Conservation (phyloP, 2,888 invertebrate species). For the Himalopsyche anomala region DNA sequence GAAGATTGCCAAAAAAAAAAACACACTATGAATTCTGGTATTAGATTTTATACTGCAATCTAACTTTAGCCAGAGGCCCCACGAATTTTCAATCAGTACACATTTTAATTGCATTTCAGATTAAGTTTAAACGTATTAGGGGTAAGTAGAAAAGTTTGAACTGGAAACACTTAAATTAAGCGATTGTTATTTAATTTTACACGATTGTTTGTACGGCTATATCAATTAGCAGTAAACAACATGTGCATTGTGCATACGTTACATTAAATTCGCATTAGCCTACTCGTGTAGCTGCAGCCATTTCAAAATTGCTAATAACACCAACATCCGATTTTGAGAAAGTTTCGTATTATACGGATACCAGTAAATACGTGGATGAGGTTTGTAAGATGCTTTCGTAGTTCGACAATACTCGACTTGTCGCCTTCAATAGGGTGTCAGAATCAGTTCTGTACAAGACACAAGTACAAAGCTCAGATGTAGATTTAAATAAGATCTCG, state of each 20-base stretch:
- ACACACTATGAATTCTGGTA: too few species aligned
- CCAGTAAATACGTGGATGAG: not conserved
- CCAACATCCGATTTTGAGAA: slow-evolving; percentile 28
- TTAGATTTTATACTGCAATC: too few species aligned
- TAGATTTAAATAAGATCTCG: too few species aligned
- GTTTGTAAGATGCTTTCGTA: not conserved
- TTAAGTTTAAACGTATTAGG: not conserved
- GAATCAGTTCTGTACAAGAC: too few species aligned
- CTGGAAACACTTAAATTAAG: not conserved
- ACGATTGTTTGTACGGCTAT: slow-evolving; percentile 11
- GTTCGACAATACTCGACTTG: not conserved
- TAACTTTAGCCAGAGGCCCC: not conserved
- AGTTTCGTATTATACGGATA: not conserved
- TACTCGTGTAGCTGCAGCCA: not conserved
- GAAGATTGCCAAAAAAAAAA: too few species aligned
- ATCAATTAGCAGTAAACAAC: slow-evolving; percentile 34
- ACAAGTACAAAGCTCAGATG: too few species aligned
- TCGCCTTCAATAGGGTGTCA: too few species aligned
- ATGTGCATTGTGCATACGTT: slow-evolving; percentile 22
- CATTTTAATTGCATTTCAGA: not conserved
- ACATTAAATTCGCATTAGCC: slow-evolving; percentile 60
- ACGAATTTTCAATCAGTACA: not conserved
- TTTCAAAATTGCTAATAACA: slow-evolving; percentile 39
- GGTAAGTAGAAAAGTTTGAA: not conserved
- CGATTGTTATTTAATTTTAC: not conserved